Base-by-base conservation (phyloP, 1,140 invertebrate genomes). In the Drosophila mauritiana region DNA sequence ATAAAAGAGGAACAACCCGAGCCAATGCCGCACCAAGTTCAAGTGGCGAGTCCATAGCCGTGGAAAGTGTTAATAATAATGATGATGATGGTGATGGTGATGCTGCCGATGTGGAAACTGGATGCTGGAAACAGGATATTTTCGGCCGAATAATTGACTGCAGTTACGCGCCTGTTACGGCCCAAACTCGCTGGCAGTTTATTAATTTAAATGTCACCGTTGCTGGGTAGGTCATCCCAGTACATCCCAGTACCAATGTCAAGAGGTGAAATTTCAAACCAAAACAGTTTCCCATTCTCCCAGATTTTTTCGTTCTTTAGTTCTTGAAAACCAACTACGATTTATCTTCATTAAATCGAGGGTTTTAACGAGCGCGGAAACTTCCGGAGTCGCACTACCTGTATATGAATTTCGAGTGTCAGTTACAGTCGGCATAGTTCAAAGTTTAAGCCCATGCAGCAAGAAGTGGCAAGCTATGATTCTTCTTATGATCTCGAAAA, bases 231-330 rank as follows among this genome's bases (percentile, higher is more conserved):
- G n/a, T 25, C 40, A 15, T 34, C 27, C 22, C n/a, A 31, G 25
- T 51, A 62, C 49, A 56, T 70, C 15, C 53, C 61, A 17, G 52
- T 45, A 25, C 5, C 49, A 39, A 46, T 91, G 79, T 86, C 79
- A 86, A 89, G 80, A 91, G 89, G 89, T 91, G 84, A 91, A 91
- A 91, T 90, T 91, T 84, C 67, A 91, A 51, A 90, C 90, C 81
- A 68, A 91, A 91, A 89, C 81, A 89, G 40, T 64, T 55, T 22
- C 34, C 25, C 45, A 55, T 37, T 74, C 22, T 10, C 42, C 8
- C 13, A n/a, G 13, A n/a, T 42, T 43, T 43, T 8, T 31, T 31
- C 15, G 13, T 8, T 25, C 34, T 36, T 12, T 46, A 15, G 31
- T 36, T 54, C 37, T 39, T 56, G 34, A 49, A 78, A 69, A 75